Percentiles rank a stretch among this genome's conserved stretches.
Conservation (phyloP, 1,140 invertebrate species). For the Zaprionus kolodkinae region DNA sequence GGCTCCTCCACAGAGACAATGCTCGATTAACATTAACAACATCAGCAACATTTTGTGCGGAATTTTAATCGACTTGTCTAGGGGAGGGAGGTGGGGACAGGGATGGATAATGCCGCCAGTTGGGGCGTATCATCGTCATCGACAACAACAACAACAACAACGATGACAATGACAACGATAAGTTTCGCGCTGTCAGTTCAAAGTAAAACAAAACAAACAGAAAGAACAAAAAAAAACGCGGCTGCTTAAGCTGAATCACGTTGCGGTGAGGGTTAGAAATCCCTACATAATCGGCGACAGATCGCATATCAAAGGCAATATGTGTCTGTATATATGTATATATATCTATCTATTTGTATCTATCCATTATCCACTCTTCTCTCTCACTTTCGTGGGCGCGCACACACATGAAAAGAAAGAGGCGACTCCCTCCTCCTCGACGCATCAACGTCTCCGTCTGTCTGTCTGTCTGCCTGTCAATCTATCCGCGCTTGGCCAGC, state of each 20-base stretch:
- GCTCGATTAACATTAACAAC: conserved; percentile 71
- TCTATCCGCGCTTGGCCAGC: background rate
- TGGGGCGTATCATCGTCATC: conserved; percentile 50
- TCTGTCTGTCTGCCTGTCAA: conserved; percentile 5
- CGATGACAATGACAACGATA: conserved; percentile 9
- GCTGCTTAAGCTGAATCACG: conserved; percentile 34
- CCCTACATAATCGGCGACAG: conserved; percentile 13
- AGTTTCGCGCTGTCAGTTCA: conserved; percentile 64
- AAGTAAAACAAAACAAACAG: conserved; percentile 15
- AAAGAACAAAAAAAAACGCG: conserved; percentile 15
- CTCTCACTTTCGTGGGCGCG: conserved; percentile 60
- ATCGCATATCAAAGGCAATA: conserved; percentile 59
- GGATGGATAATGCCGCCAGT: conserved; percentile 7
- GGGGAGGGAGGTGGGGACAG: conserved; percentile 8
- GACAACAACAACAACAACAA: conserved; percentile 36
- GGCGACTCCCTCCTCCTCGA: conserved; percentile 6
- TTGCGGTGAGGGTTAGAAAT: background rate
- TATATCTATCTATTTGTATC: conserved; percentile 33
- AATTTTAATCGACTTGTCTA: conserved; percentile 75
- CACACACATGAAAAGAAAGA: conserved; percentile 44
- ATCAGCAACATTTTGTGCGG: conserved; percentile 72
- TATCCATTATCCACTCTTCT: background rate
- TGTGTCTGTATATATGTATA: conserved; percentile 43
- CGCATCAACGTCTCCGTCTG: conserved; percentile 4
- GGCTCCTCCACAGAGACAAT: conserved; percentile 71